phyloP scores from a whole-genome alignment of 1,140 invertebrate genomes.

The Caenorhabditis latens region DNA sequence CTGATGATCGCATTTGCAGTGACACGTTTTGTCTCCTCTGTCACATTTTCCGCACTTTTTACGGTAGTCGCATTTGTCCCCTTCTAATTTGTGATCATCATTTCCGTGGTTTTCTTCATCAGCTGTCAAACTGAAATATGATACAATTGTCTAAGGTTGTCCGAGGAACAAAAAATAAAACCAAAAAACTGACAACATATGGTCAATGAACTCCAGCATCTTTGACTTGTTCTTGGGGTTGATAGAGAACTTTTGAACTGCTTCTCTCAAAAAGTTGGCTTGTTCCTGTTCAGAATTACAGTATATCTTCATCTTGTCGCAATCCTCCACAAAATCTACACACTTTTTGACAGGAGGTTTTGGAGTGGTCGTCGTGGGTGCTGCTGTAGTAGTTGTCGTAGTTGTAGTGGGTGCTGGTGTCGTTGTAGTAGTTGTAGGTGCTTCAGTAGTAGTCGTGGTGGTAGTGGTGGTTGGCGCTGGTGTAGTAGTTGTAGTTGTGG shows the following conservation, averaged over 20 bases:
- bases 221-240: slow-evolving; percentile 9
- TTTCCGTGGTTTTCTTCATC: not conserved
- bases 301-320: not conserved
- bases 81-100: not conserved
- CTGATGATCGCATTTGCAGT: slow-evolving; percentile 11
- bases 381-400: not conserved
- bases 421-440: not conserved
- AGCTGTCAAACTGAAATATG: not conserved
- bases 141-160: not conserved
- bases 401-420: not conserved
- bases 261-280: slow-evolving; percentile 28
- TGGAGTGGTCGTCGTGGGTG: too few species aligned
- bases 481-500: slow-evolving; percentile 5
- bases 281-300: not conserved
- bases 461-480: not conserved
- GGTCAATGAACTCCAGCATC: slow-evolving; percentile 27
- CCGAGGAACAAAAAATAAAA: not conserved
- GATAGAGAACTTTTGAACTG: not conserved
- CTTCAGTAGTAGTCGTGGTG: not conserved
- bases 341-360: not conserved
- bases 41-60: slow-evolving; percentile 13
- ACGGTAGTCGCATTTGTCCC: not conserved
- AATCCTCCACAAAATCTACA: slow-evolving; percentile 3
- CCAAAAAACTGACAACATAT: slow-evolving; percentile 6
- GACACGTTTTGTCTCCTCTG: not conserved